phyloP scores from a whole-genome alignment of 2,113 vertebrate species.

The Pseudolaguvia tuberculata region DNA sequence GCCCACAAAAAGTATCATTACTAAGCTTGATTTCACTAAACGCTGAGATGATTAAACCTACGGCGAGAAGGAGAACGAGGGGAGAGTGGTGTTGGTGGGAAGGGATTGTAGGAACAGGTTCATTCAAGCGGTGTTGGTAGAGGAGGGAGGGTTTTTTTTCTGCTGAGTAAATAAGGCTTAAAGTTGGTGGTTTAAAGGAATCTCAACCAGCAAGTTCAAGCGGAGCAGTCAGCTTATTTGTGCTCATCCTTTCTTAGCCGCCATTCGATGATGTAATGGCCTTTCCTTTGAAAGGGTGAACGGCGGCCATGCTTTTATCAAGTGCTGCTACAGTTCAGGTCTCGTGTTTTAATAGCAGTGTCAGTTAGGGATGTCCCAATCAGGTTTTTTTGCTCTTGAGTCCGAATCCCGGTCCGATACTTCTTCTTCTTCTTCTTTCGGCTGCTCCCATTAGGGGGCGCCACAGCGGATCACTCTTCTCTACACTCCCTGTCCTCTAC shows the following conservation, averaged over 20 bases:
- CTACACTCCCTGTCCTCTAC: too few species aligned
- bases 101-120: conserved; percentile 59
- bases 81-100: conserved; percentile 51
- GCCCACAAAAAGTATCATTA: conserved; percentile 58
- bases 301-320: conserved; percentile 29
- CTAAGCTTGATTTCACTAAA: conserved; percentile 61
- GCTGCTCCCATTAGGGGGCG: too few species aligned
- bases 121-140: conserved; percentile 63
- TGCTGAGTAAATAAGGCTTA: conserved; percentile 73
- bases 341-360: conserved; percentile 15
- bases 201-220: conserved; percentile 55
- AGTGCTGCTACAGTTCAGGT: conserved; percentile 32
- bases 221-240: conserved; percentile 60
- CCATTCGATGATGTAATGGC: conserved; percentile 62
- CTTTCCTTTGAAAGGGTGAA: conserved; percentile 36
- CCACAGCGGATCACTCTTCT: too few species aligned
- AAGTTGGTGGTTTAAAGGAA: conserved; percentile 63
- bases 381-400: too few species aligned
- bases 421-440: too few species aligned
- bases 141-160: conserved; percentile 59
- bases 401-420: too few species aligned
- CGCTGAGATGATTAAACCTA: conserved; percentile 56
- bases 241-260: conserved; percentile 60
- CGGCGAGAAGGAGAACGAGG: conserved; percentile 29
- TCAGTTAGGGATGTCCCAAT: too few species aligned